These are phyloP conservation scores for Agriopis leucophaearia DNA, from an alignment of 2,888 invertebrate genomes.

Conservation along the genomic window DNA sequence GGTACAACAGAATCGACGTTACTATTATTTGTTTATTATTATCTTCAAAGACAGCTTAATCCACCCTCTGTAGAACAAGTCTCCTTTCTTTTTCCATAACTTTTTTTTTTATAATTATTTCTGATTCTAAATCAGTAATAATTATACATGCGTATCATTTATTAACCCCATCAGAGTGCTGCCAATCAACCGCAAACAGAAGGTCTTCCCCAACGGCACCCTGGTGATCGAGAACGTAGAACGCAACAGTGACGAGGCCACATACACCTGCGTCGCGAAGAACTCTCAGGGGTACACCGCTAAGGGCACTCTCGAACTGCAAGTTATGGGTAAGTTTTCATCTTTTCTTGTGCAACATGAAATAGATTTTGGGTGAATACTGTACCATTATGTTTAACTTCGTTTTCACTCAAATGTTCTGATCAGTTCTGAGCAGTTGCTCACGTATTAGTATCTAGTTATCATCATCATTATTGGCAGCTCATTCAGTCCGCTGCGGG, in stretches of 20 bases:
- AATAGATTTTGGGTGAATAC: constrained; percentile 25
- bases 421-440: too few relatives aligned
- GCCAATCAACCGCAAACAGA: constrained; percentile 97
- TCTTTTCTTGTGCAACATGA: not conserved
- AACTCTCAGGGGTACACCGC: constrained; percentile 97
- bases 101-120: too few relatives aligned
- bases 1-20: too few relatives aligned
- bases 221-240: constrained; percentile 97
- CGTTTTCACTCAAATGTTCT: too few relatives aligned
- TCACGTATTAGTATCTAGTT: too few relatives aligned
- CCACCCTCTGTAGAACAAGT: too few relatives aligned
- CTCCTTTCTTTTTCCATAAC: too few relatives aligned
- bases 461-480: too few relatives aligned
- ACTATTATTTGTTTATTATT: too few relatives aligned
- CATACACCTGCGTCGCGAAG: constrained; percentile 97
- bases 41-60: too few relatives aligned
- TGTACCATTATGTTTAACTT: not conserved
- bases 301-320: constrained; percentile 94
- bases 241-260: constrained; percentile 96
- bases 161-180: constrained; percentile 85
- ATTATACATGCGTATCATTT: not conserved
- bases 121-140: not conserved
- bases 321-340: constrained; percentile 96
- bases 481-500: too few relatives aligned
- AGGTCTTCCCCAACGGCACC: constrained; percentile 96